Evolutionary conservation across 1,140 invertebrate genomes (phyloP).

Genomic region (Steinernema khuongi): DNA sequence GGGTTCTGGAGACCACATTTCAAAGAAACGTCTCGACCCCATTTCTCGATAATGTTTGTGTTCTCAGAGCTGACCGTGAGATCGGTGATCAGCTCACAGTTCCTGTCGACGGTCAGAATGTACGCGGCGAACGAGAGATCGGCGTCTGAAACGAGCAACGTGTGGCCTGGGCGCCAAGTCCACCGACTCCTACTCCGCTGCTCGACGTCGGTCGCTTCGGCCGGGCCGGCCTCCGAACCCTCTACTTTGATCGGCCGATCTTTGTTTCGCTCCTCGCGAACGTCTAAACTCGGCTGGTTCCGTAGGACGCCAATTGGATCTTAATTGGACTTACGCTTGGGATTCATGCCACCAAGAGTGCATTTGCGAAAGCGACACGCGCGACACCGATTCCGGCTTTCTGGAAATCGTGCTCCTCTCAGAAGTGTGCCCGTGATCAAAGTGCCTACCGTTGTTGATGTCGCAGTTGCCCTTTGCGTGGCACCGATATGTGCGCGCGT

Average conservation of each 20-base stretch:
- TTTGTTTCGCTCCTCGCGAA: conserved; percentile 1
- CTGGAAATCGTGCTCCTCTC: neutral
- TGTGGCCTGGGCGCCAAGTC: neutral
- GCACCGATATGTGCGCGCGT: neutral
- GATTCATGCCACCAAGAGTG: neutral
- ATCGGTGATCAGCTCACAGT: conserved; percentile 28
- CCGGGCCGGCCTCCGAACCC: neutral
- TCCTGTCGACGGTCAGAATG: neutral
- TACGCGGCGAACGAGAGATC: neutral
- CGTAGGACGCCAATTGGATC: neutral
- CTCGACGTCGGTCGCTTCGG: neutral
- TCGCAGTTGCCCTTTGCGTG: conserved; percentile 9
- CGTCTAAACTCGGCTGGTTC: neutral
- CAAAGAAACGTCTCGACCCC: conserved; percentile 31
- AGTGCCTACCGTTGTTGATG: neutral
- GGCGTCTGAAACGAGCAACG: neutral
- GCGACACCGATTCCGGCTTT: neutral
- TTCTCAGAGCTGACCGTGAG: conserved; percentile 24
- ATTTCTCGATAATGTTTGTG: conserved; percentile 27
- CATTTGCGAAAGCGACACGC: conserved; percentile 15
- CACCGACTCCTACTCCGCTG: neutral
- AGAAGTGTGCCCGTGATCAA: neutral
- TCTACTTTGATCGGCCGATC: neutral
- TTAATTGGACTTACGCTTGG: neutral
- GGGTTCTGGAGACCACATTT: conserved; percentile 35